Evolutionary conservation across 2,888 invertebrate species (phyloP), one percentile per base, ranked within the genome.

Genomic region (Entomobrya proxima): DNA sequence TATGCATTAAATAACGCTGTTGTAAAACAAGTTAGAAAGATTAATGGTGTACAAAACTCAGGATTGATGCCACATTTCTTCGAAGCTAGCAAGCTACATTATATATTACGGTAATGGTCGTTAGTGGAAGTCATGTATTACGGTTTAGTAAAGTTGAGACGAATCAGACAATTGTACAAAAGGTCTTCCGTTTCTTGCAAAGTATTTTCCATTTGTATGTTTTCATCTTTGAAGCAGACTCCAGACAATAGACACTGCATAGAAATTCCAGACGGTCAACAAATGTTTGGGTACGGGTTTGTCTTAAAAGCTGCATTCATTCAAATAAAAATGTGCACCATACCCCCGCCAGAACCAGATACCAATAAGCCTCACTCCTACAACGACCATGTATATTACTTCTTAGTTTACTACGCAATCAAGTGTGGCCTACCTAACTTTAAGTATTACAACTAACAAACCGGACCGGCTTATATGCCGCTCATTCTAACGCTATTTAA

Each of bases 191-290:
- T 61, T 40, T 67, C 64, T 82, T 32, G n/a, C 11, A 44, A 47
- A n/a, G 47, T 27, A 69, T 64, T 35, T 52, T 72, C 67, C n/a
- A n/a, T n/a, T 37, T 52, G 44, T 11, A 18, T 81, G 74, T 30
- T 58, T 58, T 32, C 27, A 4, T 7, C n/a, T 47, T 35, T 35
- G 6, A 1, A 35, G 64, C 32, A 74, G 74, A 67, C 35, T 27
- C 32, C 35, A 52, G 2, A 81, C 44, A 35, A 21, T n/a, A 82
- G 64, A 67, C 83, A 83, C 52, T 67, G 15, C 15, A 52, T 58
- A 58, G 18, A 61, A 58, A 78, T 85, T 85, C 84, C 84, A 85
- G 84, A 85, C 84, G 78, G 78, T 74, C 78, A 85, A 85, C 84
- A 85, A 85, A 85, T 78, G 84, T 85, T 78, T 85, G 58, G 50